Evolutionary conservation across 1,140 invertebrate species (phyloP).

Genomic region (Drosophila elegans): DNA sequence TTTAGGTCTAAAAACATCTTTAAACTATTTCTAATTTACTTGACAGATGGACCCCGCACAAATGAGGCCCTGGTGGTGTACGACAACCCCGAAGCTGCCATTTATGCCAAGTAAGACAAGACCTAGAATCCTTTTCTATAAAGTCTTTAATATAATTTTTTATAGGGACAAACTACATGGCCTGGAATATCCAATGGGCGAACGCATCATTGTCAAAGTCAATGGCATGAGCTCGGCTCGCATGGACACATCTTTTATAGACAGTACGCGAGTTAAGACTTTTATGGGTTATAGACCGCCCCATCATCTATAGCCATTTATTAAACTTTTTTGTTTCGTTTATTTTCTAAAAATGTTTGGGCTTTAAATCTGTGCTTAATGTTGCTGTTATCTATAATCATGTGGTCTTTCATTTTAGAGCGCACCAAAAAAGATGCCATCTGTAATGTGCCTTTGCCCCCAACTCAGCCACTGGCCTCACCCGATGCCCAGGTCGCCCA

Average conservation of each 20-base stretch:
- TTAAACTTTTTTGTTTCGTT: not conserved
- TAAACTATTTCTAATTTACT: not conserved
- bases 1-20: not conserved
- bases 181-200: slow-evolving; percentile 94
- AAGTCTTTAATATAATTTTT: not conserved
- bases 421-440: slow-evolving; percentile 84
- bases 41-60: slow-evolving; percentile 77
- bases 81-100: slow-evolving; percentile 90
- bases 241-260: slow-evolving; percentile 82
- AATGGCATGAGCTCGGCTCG: slow-evolving; percentile 84
- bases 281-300: slow-evolving; percentile 1
- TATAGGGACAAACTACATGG: slow-evolving; percentile 92
- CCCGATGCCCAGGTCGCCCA: slow-evolving; percentile 87
- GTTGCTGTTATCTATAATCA: not conserved
- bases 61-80: slow-evolving; percentile 89
- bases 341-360: not conserved
- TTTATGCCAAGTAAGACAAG: slow-evolving; percentile 87
- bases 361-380: not conserved
- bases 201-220: slow-evolving; percentile 91
- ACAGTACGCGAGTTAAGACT: slow-evolving; percentile 51
- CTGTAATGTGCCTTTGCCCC: slow-evolving; percentile 89
- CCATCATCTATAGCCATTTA: slow-evolving; percentile 3
- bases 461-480: slow-evolving; percentile 89
- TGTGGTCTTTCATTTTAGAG: slow-evolving; percentile 42
- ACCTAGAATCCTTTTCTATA: not conserved